Conservation (phyloP, 2,888 invertebrate species). For the Yponomeuta malinellus region DNA sequence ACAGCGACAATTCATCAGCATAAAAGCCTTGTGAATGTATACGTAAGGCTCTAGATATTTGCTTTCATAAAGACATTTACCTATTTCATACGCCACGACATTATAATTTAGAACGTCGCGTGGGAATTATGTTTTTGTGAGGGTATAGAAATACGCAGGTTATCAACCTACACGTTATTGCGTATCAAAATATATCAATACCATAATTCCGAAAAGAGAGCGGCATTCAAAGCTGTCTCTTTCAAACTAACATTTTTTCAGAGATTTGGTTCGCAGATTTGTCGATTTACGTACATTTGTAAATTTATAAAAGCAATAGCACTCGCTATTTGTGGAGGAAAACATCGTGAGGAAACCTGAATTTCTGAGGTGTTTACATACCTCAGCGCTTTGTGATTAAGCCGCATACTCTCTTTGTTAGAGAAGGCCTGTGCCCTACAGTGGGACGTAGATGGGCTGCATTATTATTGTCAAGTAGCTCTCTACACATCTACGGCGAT, state of each 20-base stretch:
- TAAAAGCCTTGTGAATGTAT: neutral
- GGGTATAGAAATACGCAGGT: neutral
- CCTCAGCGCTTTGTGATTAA: no score
- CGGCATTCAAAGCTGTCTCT: no score
- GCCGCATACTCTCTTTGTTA: no score
- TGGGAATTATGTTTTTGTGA: neutral
- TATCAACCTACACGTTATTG: neutral
- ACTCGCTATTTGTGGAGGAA: no score
- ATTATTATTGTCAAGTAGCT: slow-evolving; percentile 1
- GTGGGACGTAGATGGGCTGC: no score
- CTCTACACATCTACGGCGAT: slow-evolving; percentile 4
- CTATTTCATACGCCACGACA: neutral
- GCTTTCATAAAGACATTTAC: neutral
- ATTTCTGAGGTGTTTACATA: no score
- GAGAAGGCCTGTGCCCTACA: no score
- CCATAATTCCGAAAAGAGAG: no score
- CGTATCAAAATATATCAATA: neutral
- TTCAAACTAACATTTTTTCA: neutral
- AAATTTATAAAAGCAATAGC: no score
- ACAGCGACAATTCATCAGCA: slow-evolving; percentile 6
- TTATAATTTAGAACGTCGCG: neutral
- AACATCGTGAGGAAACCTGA: no score
- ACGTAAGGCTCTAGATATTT: neutral
- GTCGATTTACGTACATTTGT: no score
- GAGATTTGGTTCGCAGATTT: neutral